Evolutionary conservation across 2,888 invertebrate genomes (phyloP).

Genomic region (Coleophora deauratella): DNA sequence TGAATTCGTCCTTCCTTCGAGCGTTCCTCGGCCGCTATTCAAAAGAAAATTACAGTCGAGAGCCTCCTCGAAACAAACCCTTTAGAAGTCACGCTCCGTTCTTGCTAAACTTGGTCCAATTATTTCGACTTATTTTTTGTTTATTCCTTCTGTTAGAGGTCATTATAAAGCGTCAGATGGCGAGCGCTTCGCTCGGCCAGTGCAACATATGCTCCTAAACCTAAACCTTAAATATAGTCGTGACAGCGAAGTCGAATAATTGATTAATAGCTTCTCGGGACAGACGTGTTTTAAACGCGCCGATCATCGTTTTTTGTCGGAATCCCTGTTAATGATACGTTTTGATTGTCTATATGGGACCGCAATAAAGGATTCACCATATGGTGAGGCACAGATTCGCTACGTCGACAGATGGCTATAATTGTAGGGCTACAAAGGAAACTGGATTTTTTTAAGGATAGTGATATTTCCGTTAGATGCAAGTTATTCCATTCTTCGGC

Average conservation of each 20-base stretch:
- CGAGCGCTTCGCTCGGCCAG: conserved; percentile 39
- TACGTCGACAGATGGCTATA: conserved; percentile 38
- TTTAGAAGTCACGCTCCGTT: conserved; percentile 64
- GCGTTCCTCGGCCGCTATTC: conserved; percentile 54
- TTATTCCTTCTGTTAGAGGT: conserved; percentile 50
- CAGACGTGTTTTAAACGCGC: conserved; percentile 63
- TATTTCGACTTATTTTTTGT: conserved; percentile 55
- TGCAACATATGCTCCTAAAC: conserved; percentile 60
- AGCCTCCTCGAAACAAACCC: conserved; percentile 62
- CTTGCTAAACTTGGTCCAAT: conserved; percentile 63
- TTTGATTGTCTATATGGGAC: conserved; percentile 56
- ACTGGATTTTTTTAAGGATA: neutral
- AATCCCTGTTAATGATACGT: conserved; percentile 66
- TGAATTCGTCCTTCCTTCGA: conserved; percentile 59
- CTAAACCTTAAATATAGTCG: conserved; percentile 52
- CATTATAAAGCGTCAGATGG: conserved; percentile 69
- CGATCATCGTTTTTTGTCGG: conserved; percentile 55
- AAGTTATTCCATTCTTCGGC: no score
- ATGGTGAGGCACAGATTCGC: conserved; percentile 56
- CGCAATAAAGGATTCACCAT: conserved; percentile 47
- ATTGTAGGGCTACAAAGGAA: conserved; percentile 13
- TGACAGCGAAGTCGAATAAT: conserved; percentile 62
- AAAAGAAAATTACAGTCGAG: conserved; percentile 65
- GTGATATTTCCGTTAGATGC: no score
- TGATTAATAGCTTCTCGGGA: conserved; percentile 63